These are phyloP conservation scores for Hemiscyllium ocellatum DNA, from an alignment of 2,113 vertebrate species.

Conservation along the genomic window DNA sequence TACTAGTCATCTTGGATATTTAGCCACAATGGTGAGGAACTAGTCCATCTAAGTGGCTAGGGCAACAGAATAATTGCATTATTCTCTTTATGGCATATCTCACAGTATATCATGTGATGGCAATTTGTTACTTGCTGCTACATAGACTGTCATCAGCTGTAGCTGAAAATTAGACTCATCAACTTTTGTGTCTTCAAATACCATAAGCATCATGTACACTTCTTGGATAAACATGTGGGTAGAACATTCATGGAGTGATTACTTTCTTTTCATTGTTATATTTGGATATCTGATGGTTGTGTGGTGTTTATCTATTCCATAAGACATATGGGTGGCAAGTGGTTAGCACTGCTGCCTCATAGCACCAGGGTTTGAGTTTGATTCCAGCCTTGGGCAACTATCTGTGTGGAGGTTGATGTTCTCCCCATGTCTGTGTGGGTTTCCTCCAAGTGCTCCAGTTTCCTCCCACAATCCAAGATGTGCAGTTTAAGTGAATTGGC, in stretches of 20 bases:
- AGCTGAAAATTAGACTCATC: neutral
- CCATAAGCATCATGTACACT: neutral
- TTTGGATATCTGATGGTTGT: neutral
- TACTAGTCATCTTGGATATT: neutral
- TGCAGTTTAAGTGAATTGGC: no score
- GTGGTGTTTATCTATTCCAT: neutral
- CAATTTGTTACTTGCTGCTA: neutral
- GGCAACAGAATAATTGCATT: neutral
- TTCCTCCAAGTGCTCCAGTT: no score
- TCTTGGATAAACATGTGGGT: neutral
- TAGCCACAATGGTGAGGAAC: neutral
- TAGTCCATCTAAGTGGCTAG: neutral
- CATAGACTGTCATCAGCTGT: neutral
- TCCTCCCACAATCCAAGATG: no score
- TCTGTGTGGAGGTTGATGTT: no score
- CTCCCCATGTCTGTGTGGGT: no score
- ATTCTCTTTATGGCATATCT: neutral
- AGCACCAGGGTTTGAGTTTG: no score
- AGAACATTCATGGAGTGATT: neutral
- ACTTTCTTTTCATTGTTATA: neutral
- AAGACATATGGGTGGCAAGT: no score
- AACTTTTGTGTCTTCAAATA: neutral
- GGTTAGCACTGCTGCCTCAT: no score
- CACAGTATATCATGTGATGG: neutral
- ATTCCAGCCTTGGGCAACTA: no score